These are phyloP conservation scores for Plusia festucae DNA, from an alignment of 2,888 invertebrate genomes.

Conservation along the genomic window DNA sequence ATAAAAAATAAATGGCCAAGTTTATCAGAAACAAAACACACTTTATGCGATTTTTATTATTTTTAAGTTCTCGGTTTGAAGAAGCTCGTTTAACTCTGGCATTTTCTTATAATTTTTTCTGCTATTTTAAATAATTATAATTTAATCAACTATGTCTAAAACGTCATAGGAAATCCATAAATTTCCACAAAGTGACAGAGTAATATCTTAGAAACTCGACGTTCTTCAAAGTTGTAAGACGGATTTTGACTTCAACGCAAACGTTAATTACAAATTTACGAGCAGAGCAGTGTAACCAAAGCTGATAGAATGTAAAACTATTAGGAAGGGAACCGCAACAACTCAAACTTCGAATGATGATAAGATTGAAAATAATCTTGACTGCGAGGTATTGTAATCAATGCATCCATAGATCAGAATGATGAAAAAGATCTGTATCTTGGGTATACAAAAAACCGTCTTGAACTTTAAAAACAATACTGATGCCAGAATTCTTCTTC, in stretches of 20 bases:
- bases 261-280: conserved; percentile 14
- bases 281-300: conserved; percentile 1
- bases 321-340: neutral
- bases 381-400: neutral
- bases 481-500: too few species aligned
- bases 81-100: too few species aligned
- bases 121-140: too few species aligned
- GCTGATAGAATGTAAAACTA: conserved; percentile 10
- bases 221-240: neutral
- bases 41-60: neutral
- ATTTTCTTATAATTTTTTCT: too few species aligned
- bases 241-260: conserved; percentile 6
- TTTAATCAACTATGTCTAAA: neutral
- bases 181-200: neutral
- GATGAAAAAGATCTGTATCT: too few species aligned
- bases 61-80: neutral
- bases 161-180: neutral
- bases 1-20: too few species aligned
- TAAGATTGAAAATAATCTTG: neutral
- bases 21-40: too few species aligned
- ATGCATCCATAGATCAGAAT: too few species aligned
- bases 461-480: too few species aligned
- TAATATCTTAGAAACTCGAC: neutral
- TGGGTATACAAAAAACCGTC: too few species aligned
- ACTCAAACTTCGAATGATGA: too few species aligned